Percentiles rank a stretch among this genome's conserved stretches.
Evolutionary conservation across 1,140 invertebrate genomes (phyloP).

Genomic region (Paramacrobiotus metropolitanus): DNA sequence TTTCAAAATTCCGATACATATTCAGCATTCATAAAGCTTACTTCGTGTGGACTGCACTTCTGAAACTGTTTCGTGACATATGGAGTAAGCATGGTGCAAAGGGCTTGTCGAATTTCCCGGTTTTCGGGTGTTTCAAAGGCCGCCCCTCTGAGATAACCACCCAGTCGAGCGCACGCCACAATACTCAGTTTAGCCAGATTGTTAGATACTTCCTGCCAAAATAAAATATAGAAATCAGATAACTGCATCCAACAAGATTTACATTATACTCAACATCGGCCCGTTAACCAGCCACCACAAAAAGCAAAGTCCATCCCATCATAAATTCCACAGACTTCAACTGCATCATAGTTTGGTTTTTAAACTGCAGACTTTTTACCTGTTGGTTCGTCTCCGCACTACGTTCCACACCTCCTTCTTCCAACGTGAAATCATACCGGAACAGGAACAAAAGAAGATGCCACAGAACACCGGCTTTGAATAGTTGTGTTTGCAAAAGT

Average conservation of each 20-base stretch:
- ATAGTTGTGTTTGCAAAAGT: constrained; percentile 60
- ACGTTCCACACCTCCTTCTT: constrained; percentile 76
- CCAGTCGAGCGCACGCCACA: constrained; percentile 51
- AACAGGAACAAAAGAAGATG: constrained; percentile 73
- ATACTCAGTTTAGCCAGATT: constrained; percentile 63
- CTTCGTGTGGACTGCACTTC: constrained; percentile 42
- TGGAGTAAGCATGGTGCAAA: constrained; percentile 62
- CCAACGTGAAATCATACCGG: constrained; percentile 87
- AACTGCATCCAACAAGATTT: no score
- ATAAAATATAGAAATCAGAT: constrained; percentile 16
- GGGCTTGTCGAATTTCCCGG: constrained; percentile 37
- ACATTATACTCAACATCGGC: no score
- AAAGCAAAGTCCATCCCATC: no score
- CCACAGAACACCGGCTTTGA: constrained; percentile 78
- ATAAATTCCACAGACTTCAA: no score
- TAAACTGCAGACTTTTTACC: no score
- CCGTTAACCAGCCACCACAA: no score
- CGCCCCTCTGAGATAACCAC: constrained; percentile 41
- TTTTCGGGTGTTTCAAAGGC: constrained; percentile 35
- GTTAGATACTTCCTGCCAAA: constrained; percentile 59
- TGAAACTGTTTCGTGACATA: constrained; percentile 55
- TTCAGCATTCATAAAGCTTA: constrained; percentile 18
- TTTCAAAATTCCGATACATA: neutral
- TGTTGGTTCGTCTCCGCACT: constrained; percentile 58
- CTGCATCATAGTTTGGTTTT: no score